Evolutionary conservation across 2,797 vertebrate species (phyloP), one percentile per base, ranked within the genome.

Genomic region (Enteromius treurensis): DNA sequence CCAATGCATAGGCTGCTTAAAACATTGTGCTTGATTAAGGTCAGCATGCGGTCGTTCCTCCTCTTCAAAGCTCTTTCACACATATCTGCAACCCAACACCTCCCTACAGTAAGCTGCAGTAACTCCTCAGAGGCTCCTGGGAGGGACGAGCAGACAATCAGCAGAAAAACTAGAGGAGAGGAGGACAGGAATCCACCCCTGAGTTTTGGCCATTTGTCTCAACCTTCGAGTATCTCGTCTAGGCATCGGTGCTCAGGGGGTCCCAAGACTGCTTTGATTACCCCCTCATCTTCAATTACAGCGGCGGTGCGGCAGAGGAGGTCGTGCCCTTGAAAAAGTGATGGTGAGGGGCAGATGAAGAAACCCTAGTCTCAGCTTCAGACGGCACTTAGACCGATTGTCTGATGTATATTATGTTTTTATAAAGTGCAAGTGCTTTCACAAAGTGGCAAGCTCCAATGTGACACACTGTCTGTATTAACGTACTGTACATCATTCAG

Each of bases 241-340:
- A 78, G 64, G 47, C 11, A 60, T 53, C 19, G 55, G 32, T 45
- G 62, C 74, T 88, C 81, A 83, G 79, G 82, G 81, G 79, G 80
- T 86, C 81, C 83, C 83, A 42, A 76, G 82, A 79, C 79, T 74
- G 82, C 83, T 86, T 81, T 45, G 45, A 85, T 88, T 89, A 85
- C 88, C 70, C 10, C 55, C 19, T 45, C 64, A 67, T 79, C 84
- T 84, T 76, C 69, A 76, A 67, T 86, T 84, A 84, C 81, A 74
- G 58, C 21, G 32, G 70, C 26, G 32, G 29, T 71, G 76, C 47
- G 82, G 49, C 74, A 77, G 47, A 80, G 45, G 26, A 79, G 69
- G 47, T 45, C 55, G 29, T 83, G 86, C 71, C 89, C 87, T 89
- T 89, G 85, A 88, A 81, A 70, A 34, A 45, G 9, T 79, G 55